Conservation (phyloP, 2,797 vertebrate species). For the Acanthiza pusilla region DNA sequence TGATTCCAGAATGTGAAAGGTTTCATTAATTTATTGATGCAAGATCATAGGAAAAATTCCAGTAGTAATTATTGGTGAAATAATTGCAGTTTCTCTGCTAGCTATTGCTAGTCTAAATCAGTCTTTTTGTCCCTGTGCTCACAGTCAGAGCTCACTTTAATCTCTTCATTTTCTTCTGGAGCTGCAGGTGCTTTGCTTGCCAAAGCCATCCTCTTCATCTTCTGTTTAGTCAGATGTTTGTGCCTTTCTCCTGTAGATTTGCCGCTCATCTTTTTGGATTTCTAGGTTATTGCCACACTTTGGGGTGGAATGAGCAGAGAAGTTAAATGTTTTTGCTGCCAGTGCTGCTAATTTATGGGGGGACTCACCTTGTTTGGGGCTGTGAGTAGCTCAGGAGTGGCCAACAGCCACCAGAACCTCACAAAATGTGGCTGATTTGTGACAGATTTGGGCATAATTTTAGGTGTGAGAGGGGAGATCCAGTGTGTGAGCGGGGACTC, state of each 20-base stretch:
- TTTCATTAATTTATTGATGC: not conserved
- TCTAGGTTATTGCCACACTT: not conserved
- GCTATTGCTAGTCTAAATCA: not conserved
- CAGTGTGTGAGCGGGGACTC: not conserved
- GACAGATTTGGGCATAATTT: not conserved
- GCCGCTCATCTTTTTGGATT: not conserved
- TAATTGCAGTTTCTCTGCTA: not conserved
- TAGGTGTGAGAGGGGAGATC: not conserved
- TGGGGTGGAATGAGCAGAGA: not conserved
- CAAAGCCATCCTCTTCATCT: constrained; percentile 12
- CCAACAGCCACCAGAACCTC: not conserved
- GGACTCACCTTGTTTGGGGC: not conserved
- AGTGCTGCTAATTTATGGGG: not conserved
- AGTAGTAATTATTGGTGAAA: not conserved
- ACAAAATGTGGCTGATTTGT: not conserved
- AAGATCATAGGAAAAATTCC: not conserved
- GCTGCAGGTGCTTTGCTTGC: not conserved
- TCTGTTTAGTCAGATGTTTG: constrained; percentile 23
- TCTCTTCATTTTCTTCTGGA: not conserved
- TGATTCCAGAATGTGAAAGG: not conserved
- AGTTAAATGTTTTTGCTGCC: not conserved
- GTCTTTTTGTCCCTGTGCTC: not conserved
- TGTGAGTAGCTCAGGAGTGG: not conserved
- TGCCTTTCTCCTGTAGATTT: not conserved
- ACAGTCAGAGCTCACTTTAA: not conserved